Percentiles rank a stretch among this genome's conserved stretches.
These are phyloP conservation scores for Eonycteris spelaea DNA, from an alignment of 2,113 vertebrate genomes.

Conservation along the genomic window DNA sequence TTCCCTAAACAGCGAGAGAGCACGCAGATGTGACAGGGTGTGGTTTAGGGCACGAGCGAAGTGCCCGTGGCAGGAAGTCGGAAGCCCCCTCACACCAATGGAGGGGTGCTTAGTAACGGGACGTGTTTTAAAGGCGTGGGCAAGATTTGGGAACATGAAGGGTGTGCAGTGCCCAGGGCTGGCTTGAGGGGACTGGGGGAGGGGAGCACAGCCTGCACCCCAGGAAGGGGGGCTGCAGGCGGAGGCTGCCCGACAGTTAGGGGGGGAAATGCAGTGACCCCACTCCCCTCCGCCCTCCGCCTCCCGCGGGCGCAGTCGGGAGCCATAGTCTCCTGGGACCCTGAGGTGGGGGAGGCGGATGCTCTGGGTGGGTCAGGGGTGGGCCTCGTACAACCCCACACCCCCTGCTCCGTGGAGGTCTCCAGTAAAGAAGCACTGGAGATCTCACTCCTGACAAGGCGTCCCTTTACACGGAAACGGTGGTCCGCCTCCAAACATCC, in stretches of 20 bases:
- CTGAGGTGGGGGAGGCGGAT: neutral
- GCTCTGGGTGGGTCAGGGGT: rapidly evolving
- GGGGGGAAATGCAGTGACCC: rapidly evolving
- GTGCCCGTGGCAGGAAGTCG: rapidly evolving
- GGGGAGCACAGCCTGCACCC: rapidly evolving
- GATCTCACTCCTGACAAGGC: neutral
- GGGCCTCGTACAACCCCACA: rapidly evolving
- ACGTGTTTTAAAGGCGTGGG: neutral
- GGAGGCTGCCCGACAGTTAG: neutral
- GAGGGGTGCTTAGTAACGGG: neutral
- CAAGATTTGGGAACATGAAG: neutral
- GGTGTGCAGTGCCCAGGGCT: rapidly evolving
- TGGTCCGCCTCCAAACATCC: too few species aligned
- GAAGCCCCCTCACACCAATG: rapidly evolving
- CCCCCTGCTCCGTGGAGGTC: neutral
- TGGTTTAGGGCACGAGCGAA: neutral
- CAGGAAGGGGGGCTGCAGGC: rapidly evolving
- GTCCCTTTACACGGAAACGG: neutral
- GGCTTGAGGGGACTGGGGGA: too few species aligned
- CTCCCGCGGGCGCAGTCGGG: neutral
- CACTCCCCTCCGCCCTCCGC: neutral
- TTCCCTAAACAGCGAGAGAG: neutral
- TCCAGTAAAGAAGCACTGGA: rapidly evolving
- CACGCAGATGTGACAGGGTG: neutral
- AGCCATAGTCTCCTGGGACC: rapidly evolving